Conservation (phyloP, 2,797 vertebrate species). For the Lepus townsendii region DNA sequence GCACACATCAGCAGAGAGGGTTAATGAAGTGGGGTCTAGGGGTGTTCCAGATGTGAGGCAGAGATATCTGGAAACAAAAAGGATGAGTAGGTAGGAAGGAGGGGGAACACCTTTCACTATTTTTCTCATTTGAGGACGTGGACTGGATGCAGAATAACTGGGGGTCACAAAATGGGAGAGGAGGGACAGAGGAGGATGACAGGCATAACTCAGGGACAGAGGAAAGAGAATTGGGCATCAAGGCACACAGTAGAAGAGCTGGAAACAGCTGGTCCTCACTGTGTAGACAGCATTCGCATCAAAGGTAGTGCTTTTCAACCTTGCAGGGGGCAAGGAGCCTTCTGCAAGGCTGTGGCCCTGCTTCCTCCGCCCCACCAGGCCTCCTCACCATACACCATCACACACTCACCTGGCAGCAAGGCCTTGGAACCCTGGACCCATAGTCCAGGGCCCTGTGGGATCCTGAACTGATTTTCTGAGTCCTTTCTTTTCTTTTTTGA, state of each 20-base stretch:
- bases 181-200: not conserved
- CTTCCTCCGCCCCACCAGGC: not conserved
- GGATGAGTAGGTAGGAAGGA: not conserved
- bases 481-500: not conserved
- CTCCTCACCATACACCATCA: no score
- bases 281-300: not conserved
- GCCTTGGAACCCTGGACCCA: not conserved
- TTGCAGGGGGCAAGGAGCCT: not conserved
- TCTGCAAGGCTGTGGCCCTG: not conserved
- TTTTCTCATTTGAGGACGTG: constrained; percentile 28
- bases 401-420: no score
- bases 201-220: not conserved
- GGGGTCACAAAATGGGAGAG: not conserved
- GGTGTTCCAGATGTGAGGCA: not conserved
- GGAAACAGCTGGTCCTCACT: not conserved
- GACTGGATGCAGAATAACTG: not conserved
- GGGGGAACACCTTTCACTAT: not conserved
- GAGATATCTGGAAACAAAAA: constrained; percentile 7
- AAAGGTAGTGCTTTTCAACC: not conserved
- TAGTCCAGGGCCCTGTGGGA: not conserved
- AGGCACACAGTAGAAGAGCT: not conserved
- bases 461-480: not conserved
- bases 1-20: not conserved
- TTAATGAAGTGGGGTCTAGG: not conserved
- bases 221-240: not conserved